Conservation (phyloP, 1,140 invertebrate species). For the Arion vulgaris region DNA sequence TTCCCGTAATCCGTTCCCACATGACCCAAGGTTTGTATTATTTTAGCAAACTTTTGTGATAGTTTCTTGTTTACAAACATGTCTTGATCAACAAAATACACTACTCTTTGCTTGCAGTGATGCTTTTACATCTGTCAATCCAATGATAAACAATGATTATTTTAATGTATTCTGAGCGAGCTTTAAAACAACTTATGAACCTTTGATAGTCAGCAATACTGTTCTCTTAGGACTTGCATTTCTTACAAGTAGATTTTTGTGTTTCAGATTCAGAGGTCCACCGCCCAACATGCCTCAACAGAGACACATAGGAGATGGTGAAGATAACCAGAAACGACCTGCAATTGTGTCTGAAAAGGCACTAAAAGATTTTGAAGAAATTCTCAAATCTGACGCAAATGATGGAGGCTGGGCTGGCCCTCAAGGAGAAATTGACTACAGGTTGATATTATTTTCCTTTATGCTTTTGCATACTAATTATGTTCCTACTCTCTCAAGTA, state of each 20-base stretch:
- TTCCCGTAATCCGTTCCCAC: conserved; percentile 68
- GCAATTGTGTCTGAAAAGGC: conserved; percentile 93
- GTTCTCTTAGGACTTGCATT: no score
- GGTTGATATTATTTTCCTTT: conserved; percentile 77
- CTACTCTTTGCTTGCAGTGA: not conserved
- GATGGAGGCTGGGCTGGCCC: conserved; percentile 87
- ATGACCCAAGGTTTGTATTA: conserved; percentile 67
- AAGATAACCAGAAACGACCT: conserved; percentile 75
- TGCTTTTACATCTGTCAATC: not conserved
- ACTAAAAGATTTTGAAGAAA: conserved; percentile 91
- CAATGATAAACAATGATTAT: not conserved
- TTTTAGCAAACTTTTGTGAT: not conserved
- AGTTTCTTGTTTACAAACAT: not conserved
- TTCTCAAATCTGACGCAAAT: conserved; percentile 82
- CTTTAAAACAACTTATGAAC: no score
- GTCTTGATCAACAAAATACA: not conserved
- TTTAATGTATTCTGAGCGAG: not conserved
- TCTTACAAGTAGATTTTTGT: not conserved
- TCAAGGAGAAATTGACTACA: conserved; percentile 94
- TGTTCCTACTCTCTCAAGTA: no score
- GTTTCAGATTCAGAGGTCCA: conserved; percentile 51
- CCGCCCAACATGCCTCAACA: conserved; percentile 56
- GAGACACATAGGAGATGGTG: conserved; percentile 47
- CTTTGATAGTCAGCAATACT: no score
- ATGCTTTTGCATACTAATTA: conserved; percentile 25